Evolutionary conservation across 2,113 vertebrate genomes (phyloP).

Genomic region (Isurus oxyrinchus): DNA sequence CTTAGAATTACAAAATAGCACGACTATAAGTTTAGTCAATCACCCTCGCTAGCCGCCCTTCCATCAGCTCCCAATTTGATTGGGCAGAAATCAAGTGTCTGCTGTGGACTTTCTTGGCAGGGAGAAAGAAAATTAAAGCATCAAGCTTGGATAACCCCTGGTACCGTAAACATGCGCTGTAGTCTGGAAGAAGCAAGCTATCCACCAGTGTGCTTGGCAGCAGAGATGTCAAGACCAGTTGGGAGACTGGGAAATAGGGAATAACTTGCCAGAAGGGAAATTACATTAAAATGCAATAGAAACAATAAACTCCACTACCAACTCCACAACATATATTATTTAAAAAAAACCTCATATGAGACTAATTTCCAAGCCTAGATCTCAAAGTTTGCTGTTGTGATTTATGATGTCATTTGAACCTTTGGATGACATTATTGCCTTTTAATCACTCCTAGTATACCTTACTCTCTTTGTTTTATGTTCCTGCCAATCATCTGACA

Average conservation of each 20-base stretch:
- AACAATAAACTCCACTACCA: not conserved
- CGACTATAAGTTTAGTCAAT: not conserved
- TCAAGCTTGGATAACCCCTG: not conserved
- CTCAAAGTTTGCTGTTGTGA: not conserved
- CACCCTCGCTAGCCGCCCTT: not conserved
- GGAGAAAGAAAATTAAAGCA: not conserved
- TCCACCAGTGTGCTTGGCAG: not conserved
- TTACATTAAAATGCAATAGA: not conserved
- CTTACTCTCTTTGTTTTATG: not conserved
- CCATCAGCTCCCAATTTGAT: not conserved
- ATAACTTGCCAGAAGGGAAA: not conserved
- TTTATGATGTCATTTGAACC: not conserved
- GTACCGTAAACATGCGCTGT: not conserved
- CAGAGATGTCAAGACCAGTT: not conserved
- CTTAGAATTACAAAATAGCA: not conserved
- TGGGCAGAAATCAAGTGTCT: not conserved
- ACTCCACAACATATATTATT: not conserved
- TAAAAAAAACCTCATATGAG: not conserved
- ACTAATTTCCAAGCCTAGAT: not conserved
- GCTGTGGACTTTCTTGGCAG: not conserved
- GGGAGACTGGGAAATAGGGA: not conserved
- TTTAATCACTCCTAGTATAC: conserved; percentile 7
- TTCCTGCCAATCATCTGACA: not conserved
- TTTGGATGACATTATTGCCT: conserved; percentile 10
- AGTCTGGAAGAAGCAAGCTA: not conserved